Conservation (phyloP, 92 coral and sea anemone genomes). For the Epizoanthus fatuus region DNA sequence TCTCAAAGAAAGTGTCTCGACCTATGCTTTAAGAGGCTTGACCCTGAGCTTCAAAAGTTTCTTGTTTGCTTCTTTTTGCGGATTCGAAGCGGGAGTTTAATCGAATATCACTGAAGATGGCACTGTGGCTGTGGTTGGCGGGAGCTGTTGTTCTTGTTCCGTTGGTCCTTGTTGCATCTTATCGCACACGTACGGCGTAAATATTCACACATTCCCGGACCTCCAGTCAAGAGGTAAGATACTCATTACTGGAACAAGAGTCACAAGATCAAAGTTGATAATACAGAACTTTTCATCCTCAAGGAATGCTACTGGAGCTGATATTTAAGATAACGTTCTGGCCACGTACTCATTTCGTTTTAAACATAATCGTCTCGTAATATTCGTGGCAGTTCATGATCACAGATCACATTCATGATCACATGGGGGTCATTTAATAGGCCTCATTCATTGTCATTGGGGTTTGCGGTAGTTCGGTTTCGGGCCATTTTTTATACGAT, state of each 20-base stretch:
- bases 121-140: neutral
- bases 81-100: too few relatives aligned
- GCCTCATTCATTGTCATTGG: too few relatives aligned
- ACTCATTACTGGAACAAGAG: neutral
- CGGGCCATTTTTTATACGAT: too few relatives aligned
- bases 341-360: too few relatives aligned
- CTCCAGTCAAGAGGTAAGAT: slow-evolving; percentile 4
- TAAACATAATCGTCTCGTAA: too few relatives aligned
- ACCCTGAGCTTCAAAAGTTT: slow-evolving; percentile 6
- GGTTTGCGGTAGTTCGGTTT: too few relatives aligned
- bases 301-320: neutral
- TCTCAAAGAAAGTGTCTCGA: slow-evolving; percentile 27
- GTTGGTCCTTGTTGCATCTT: neutral
- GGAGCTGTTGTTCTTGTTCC: neutral
- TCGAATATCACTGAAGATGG: neutral
- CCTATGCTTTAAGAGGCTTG: slow-evolving; percentile 41
- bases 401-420: too few relatives aligned
- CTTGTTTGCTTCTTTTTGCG: slow-evolving; percentile 16
- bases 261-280: neutral
- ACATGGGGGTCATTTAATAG: too few relatives aligned
- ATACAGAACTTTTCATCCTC: neutral
- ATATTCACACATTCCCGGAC: slow-evolving; percentile 25
- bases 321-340: too few relatives aligned
- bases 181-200: slow-evolving; percentile 16
- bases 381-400: too few relatives aligned